phyloP scores from a whole-genome alignment of 2,888 invertebrate species.

The Lagria hirta region DNA sequence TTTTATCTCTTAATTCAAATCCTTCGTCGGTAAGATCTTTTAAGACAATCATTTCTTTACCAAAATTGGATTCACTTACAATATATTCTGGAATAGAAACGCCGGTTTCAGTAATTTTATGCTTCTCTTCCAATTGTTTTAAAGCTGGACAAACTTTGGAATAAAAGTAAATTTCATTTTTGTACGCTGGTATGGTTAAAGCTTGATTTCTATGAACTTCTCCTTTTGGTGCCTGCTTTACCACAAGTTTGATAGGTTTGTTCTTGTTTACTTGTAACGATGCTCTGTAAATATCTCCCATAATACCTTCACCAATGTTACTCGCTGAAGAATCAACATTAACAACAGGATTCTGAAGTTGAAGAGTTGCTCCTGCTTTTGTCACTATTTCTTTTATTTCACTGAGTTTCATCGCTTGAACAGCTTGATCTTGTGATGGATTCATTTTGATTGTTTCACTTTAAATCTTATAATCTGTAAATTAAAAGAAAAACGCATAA shows the following conservation, averaged over 20 bases:
- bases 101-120: neutral
- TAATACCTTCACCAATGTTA: constrained; percentile 10
- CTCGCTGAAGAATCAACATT: too few relatives aligned
- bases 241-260: neutral
- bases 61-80: neutral
- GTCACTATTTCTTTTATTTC: too few relatives aligned
- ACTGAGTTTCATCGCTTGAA: too few relatives aligned
- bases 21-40: constrained; percentile 1
- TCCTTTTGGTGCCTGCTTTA: constrained; percentile 4
- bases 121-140: constrained; percentile 1
- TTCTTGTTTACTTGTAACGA: constrained; percentile 2
- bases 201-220: neutral
- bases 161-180: constrained; percentile 8
- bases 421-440: too few relatives aligned
- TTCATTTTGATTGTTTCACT: too few relatives aligned
- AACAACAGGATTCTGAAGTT: too few relatives aligned
- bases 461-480: too few relatives aligned
- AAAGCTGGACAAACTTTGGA: neutral
- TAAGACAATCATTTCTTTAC: constrained; percentile 1
- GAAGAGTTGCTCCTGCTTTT: too few relatives aligned
- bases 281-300: constrained; percentile 4
- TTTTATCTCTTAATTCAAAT: too few relatives aligned
- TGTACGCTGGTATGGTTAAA: neutral
- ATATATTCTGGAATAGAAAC: neutral
- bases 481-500: too few relatives aligned